Evolutionary conservation across 2,888 invertebrate species (phyloP).

Genomic region (Allygus modestus): DNA sequence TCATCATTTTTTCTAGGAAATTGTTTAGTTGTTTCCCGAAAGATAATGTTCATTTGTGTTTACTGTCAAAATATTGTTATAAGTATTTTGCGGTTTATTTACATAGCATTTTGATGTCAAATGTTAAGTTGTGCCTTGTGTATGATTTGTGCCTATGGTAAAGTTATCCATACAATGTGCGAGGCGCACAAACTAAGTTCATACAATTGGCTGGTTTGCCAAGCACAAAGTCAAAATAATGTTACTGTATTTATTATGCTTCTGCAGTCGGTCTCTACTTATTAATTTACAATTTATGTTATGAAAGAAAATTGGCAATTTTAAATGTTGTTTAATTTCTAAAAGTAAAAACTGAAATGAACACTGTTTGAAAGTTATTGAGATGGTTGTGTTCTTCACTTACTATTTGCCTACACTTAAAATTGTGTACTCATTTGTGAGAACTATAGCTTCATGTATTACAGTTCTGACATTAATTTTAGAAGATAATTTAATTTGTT

Average conservation of each 20-base stretch:
- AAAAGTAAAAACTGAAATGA: neutral
- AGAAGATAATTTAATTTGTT: no score
- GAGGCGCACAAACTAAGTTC: neutral
- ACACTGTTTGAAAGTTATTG: neutral
- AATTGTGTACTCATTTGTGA: no score
- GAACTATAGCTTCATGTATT: no score
- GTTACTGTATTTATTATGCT: neutral
- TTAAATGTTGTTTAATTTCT: neutral
- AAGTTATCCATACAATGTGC: neutral
- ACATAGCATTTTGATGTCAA: no score
- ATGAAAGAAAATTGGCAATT: neutral
- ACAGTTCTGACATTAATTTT: no score
- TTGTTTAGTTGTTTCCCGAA: no score
- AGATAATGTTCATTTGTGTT: no score
- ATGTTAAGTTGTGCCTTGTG: constrained; percentile 17
- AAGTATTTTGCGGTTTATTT: no score
- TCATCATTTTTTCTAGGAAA: no score
- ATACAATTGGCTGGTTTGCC: neutral
- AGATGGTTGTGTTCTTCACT: neutral
- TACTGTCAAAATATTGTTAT: no score
- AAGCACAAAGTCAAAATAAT: neutral
- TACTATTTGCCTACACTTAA: no score
- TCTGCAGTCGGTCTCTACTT: neutral
- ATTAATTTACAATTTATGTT: neutral
- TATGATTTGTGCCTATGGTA: neutral